These are phyloP conservation scores for Antennarius maculatus DNA, from an alignment of 2,797 vertebrate species.

Conservation along the genomic window DNA sequence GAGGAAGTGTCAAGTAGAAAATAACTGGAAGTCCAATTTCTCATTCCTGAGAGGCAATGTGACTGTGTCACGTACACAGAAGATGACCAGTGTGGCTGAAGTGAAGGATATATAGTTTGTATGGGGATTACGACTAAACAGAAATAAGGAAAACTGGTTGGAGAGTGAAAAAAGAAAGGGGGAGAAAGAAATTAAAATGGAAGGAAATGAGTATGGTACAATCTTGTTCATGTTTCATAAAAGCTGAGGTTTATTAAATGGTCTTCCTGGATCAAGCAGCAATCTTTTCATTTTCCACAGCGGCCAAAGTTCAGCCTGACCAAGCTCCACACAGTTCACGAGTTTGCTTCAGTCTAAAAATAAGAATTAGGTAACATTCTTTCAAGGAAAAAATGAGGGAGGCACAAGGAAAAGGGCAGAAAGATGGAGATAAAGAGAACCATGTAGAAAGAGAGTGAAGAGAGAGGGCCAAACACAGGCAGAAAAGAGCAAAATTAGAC, in stretches of 20 bases:
- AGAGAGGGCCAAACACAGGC: background rate
- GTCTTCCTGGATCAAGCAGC: slow-evolving; percentile 25
- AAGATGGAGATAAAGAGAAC: background rate
- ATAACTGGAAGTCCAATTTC: slow-evolving; percentile 17
- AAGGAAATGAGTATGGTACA: background rate
- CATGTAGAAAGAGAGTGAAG: slow-evolving; percentile 1
- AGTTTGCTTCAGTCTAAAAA: slow-evolving; percentile 27
- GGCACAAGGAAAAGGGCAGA: slow-evolving; percentile 17
- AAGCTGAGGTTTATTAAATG: slow-evolving; percentile 20
- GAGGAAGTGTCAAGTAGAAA: background rate
- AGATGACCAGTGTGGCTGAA: slow-evolving; percentile 22
- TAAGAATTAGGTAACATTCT: slow-evolving; percentile 36
- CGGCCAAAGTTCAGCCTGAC: slow-evolving; percentile 8
- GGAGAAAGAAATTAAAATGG: background rate
- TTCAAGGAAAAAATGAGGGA: slow-evolving; percentile 22
- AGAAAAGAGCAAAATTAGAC: background rate
- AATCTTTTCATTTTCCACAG: background rate
- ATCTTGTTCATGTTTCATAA: background rate
- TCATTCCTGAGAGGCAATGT: slow-evolving; percentile 30
- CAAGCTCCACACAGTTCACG: slow-evolving; percentile 10
- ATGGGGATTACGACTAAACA: slow-evolving; percentile 4
- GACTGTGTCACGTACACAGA: slow-evolving; percentile 37
- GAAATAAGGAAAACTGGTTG: background rate
- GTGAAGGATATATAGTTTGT: slow-evolving; percentile 36
- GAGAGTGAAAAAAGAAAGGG: background rate